Conservation (phyloP, 2,113 vertebrate genomes). For the Ammodramus savannarum region DNA sequence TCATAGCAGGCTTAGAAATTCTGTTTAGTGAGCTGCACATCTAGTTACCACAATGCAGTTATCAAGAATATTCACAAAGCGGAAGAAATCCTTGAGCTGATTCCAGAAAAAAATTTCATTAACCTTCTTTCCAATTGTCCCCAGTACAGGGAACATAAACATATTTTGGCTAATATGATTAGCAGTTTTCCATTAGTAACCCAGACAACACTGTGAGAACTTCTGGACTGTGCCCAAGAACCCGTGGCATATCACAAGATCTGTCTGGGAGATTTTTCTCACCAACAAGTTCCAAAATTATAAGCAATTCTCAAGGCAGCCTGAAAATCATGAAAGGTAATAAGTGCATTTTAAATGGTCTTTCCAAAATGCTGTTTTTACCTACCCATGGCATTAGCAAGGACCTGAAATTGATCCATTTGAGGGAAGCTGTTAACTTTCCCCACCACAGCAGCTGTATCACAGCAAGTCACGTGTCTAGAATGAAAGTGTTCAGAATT, state of each 20-base stretch:
- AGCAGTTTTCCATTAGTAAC: constrained; percentile 23
- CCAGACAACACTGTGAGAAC: not conserved
- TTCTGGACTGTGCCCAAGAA: not conserved
- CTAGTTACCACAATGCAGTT: constrained; percentile 2
- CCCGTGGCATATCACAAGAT: not conserved
- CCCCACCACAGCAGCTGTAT: not conserved
- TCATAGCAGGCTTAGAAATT: not conserved
- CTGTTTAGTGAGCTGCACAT: not conserved
- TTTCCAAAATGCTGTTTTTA: not conserved
- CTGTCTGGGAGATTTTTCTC: not conserved
- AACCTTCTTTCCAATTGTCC: not conserved
- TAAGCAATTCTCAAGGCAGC: not conserved
- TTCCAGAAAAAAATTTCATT: constrained; percentile 5
- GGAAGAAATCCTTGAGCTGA: constrained; percentile 18
- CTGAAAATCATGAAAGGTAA: not conserved
- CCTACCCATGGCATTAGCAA: not conserved
- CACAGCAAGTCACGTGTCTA: not conserved
- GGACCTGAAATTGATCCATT: not conserved
- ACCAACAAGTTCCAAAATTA: not conserved
- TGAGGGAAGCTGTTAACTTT: not conserved
- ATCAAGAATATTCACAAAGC: not conserved
- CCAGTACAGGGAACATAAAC: not conserved
- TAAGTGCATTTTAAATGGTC: not conserved
- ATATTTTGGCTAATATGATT: not conserved
- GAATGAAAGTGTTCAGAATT: not conserved